A percentile compares a stretch with the other conserved stretches of the same genome.
Evolutionary conservation across 2,113 vertebrate genomes (phyloP).

Genomic region (Psilopsiagon aymara): DNA sequence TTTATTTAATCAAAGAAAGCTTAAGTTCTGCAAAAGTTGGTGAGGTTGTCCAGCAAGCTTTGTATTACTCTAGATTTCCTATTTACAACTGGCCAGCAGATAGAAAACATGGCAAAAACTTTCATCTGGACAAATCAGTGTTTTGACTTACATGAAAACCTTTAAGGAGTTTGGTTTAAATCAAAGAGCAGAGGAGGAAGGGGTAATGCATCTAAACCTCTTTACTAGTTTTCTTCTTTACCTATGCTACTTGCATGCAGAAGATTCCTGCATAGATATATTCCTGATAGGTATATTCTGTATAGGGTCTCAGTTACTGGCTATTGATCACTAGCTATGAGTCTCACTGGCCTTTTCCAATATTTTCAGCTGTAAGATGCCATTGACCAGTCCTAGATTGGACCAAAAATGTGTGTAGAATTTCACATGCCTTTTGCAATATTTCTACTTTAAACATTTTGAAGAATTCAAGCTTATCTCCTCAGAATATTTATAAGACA

Average conservation of each 20-base stretch:
- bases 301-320: not conserved
- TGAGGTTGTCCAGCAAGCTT: not conserved
- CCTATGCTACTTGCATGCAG: not conserved
- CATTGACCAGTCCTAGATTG: not conserved
- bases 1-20: not conserved
- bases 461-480: slow-evolving; percentile 36
- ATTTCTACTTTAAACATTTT: not conserved
- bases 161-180: not conserved
- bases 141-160: not conserved
- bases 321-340: not conserved
- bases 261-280: not conserved
- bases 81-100: not conserved
- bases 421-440: not conserved
- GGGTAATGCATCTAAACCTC: not conserved
- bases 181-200: not conserved
- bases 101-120: not conserved
- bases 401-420: not conserved
- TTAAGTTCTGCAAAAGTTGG: not conserved
- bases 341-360: not conserved
- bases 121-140: not conserved
- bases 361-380: not conserved
- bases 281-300: not conserved
- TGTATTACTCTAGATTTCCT: not conserved
- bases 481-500: slow-evolving; percentile 49
- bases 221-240: not conserved